A percentile compares a stretch with the other conserved stretches of the same genome.
Evolutionary conservation across 2,113 vertebrate species (phyloP).

Genomic region (Tautogolabrus adspersus): DNA sequence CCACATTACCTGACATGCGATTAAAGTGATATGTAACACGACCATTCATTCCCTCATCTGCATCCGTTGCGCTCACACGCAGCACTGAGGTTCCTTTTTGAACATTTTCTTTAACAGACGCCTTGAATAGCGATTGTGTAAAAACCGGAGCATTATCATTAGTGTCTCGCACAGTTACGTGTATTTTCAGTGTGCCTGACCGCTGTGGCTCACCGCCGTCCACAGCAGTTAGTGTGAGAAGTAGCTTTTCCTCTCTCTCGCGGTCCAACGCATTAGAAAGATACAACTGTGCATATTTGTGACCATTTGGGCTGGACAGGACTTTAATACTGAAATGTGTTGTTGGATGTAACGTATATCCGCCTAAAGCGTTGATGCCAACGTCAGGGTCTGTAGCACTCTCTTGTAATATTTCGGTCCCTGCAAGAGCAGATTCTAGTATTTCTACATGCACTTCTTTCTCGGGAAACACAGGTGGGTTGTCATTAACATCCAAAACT

Average conservation of each 20-base stretch:
- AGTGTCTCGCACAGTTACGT: slow-evolving; percentile 85
- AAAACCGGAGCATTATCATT: slow-evolving; percentile 91
- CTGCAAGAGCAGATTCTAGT: slow-evolving; percentile 37
- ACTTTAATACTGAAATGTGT: slow-evolving; percentile 71
- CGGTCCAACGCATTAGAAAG: slow-evolving; percentile 70
- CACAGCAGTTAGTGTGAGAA: slow-evolving; percentile 66
- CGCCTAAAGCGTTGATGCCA: slow-evolving; percentile 70
- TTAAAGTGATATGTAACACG: slow-evolving; percentile 63
- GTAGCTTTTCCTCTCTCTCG: slow-evolving; percentile 49
- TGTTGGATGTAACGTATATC: slow-evolving; percentile 72
- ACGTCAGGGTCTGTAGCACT: slow-evolving; percentile 81
- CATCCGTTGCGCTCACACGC: slow-evolving; percentile 72
- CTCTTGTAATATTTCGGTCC: slow-evolving; percentile 73
- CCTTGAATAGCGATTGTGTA: slow-evolving; percentile 75
- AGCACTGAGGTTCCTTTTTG: slow-evolving; percentile 50
- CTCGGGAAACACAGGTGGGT: slow-evolving; percentile 61
- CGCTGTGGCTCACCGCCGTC: slow-evolving; percentile 69
- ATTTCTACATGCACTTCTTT: slow-evolving; percentile 64
- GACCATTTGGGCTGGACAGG: slow-evolving; percentile 64
- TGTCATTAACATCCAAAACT: slow-evolving; percentile 84
- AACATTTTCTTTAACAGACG: slow-evolving; percentile 71
- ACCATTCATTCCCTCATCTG: slow-evolving; percentile 68
- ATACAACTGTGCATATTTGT: slow-evolving; percentile 68
- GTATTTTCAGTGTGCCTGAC: slow-evolving; percentile 62
- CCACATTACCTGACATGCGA: slow-evolving; percentile 44